Conservation (phyloP, 2,797 vertebrate species). For the Gobionotothen gibberifrons region DNA sequence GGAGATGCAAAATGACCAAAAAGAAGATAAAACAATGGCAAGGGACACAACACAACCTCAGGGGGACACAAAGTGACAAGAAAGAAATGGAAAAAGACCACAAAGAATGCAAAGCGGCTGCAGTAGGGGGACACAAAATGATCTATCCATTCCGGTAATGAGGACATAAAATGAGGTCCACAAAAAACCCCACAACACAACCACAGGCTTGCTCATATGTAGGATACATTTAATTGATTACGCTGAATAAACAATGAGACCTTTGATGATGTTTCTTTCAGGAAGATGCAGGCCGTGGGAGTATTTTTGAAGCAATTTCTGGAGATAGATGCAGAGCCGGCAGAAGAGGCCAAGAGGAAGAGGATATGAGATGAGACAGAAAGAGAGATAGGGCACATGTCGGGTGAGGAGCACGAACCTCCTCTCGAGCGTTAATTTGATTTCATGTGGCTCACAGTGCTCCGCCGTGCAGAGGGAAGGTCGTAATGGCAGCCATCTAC, state of each 20-base stretch:
- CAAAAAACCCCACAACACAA: no score
- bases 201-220: background rate
- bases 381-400: slow-evolving; percentile 22
- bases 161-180: no score
- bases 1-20: no score
- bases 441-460: slow-evolving; percentile 75
- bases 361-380: slow-evolving; percentile 8
- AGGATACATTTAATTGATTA: background rate
- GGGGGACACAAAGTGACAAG: background rate
- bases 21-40: background rate
- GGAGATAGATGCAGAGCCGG: slow-evolving; percentile 1
- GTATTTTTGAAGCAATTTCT: background rate
- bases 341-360: slow-evolving; percentile 19
- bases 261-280: background rate
- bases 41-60: background rate
- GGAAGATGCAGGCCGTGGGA: background rate
- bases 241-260: background rate
- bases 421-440: slow-evolving; percentile 78
- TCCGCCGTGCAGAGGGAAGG: slow-evolving; percentile 62
- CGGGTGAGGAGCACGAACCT: slow-evolving; percentile 52
- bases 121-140: no score
- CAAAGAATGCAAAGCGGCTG: background rate
- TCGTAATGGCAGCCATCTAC: slow-evolving; percentile 72
- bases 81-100: background rate
- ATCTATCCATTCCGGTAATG: no score